Evolutionary conservation across 2,888 invertebrate species (phyloP).

Genomic region (Scotopteryx bipunctaria): DNA sequence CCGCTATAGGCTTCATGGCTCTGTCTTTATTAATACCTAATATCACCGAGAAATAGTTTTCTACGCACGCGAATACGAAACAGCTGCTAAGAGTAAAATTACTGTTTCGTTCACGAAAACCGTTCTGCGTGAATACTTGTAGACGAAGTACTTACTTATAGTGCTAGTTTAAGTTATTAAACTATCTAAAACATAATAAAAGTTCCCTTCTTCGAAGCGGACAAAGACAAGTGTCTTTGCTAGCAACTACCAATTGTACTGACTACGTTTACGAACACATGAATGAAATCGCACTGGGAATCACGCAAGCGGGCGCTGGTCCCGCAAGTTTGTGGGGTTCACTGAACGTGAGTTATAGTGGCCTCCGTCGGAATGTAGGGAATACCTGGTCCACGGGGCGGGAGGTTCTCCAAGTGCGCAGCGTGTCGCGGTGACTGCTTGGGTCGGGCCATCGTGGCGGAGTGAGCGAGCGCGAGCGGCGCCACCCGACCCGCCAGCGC

Average conservation of each 20-base stretch:
- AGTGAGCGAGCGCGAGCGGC: slow-evolving; percentile 63
- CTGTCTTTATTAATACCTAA: background rate
- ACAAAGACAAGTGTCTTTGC: too few relatives aligned
- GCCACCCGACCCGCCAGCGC: slow-evolving; percentile 43
- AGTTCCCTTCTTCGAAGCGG: background rate
- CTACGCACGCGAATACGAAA: slow-evolving; percentile 12
- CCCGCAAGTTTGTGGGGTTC: slow-evolving; percentile 4
- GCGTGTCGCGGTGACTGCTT: slow-evolving; percentile 78
- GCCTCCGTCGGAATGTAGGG: slow-evolving; percentile 19
- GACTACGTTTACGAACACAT: slow-evolving; percentile 16
- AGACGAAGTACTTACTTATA: slow-evolving; percentile 27
- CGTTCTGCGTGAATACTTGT: slow-evolving; percentile 12
- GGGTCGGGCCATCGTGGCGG: slow-evolving; percentile 77
- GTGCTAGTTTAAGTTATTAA: slow-evolving; percentile 27
- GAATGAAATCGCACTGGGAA: slow-evolving; percentile 21
- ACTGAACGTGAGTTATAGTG: background rate
- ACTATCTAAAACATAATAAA: slow-evolving; percentile 3
- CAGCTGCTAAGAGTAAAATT: slow-evolving; percentile 31
- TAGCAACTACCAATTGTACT: too few relatives aligned
- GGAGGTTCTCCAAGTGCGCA: slow-evolving; percentile 70
- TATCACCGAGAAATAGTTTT: background rate
- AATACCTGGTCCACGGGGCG: slow-evolving; percentile 80
- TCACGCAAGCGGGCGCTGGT: slow-evolving; percentile 1
- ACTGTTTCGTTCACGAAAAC: slow-evolving; percentile 6
- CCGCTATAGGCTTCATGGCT: slow-evolving; percentile 19